Percentiles rank a stretch among this genome's conserved stretches.
These are phyloP conservation scores for Melanchra persicariae DNA, from an alignment of 2,888 invertebrate species.

Conservation along the genomic window DNA sequence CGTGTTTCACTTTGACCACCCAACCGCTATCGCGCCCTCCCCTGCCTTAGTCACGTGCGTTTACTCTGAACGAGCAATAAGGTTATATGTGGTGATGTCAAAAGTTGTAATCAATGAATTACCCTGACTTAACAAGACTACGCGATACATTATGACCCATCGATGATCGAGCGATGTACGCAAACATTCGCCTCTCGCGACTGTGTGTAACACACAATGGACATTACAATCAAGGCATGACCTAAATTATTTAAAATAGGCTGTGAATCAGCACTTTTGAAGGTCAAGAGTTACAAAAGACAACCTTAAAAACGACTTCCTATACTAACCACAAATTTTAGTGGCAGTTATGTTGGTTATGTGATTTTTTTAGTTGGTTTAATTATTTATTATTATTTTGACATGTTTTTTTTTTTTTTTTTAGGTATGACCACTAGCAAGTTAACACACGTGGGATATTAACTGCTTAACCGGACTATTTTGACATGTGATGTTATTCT, in stretches of 20 bases:
- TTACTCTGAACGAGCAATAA: background rate
- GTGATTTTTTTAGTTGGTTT: too few relatives aligned
- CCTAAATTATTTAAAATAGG: slow-evolving; percentile 3
- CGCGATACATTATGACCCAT: slow-evolving; percentile 84
- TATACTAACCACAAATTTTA: background rate
- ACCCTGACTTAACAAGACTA: background rate
- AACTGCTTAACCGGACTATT: too few relatives aligned
- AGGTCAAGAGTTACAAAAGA: slow-evolving; percentile 20
- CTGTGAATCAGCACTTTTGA: slow-evolving; percentile 14
- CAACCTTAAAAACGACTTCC: background rate
- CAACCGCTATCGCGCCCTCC: too few relatives aligned
- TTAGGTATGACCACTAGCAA: too few relatives aligned
- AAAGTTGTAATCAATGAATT: background rate
- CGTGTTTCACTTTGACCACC: too few relatives aligned
- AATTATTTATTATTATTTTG: too few relatives aligned
- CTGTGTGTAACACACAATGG: slow-evolving; percentile 56
- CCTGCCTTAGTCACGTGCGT: too few relatives aligned
- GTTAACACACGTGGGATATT: too few relatives aligned
- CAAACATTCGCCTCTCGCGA: slow-evolving; percentile 92
- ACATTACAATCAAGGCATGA: background rate
- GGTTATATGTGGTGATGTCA: background rate
- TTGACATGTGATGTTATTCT: background rate
- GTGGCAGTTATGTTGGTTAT: too few relatives aligned
- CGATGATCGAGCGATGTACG: slow-evolving; percentile 96
- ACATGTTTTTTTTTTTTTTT: too few relatives aligned